Base-by-base conservation (phyloP, 2,113 vertebrate genomes). In the Ictalurus punctatus region DNA sequence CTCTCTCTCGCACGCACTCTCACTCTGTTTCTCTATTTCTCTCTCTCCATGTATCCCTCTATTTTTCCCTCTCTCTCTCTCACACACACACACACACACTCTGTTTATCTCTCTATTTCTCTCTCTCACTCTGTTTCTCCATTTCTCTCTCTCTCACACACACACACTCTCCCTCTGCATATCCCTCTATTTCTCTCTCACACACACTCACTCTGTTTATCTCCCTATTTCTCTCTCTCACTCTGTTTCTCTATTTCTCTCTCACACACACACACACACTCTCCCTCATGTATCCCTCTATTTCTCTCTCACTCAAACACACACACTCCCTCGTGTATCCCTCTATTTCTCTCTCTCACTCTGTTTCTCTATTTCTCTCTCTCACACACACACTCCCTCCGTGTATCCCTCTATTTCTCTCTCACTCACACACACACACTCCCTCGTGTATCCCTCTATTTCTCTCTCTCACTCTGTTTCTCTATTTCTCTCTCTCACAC, bases 401-500 rank as follows among this genome's bases (percentile, higher is more conserved):
- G 1, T 34, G 40, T 40, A 40, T 40, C 40, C 34, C 27, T 30
- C 65, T 30, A 3, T 30, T 17, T 69, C 27, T 69, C 67, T 71
- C 67, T 30, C n/a, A 13, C 65, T 34, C 34, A 1, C 34, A 69
- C 27, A 34, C 34, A 34, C 34, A 30, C 65, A 3, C 65, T 4
- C 25, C 0, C 65, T 12, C 27, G 1, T 12, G 23, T 30, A 4
- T 14, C n/a, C 0, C n/a, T 14, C 10, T 30, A 3, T 30, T 0
- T 0, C 65, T 30, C 65, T 30, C 65, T 69, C n/a, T 69, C 34
- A 34, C 34, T 34, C 34, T 34, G 34, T 34, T 34, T 34, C 34
- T 34, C 34, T 34, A 34, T 34, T 34, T 34, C 34, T 34, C 1
- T 34, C 65, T n/a, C 27, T 2, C 40, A 3, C 40, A 40, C 7